phyloP scores from a whole-genome alignment of 2,797 vertebrate species.

The Alosa sapidissima region DNA sequence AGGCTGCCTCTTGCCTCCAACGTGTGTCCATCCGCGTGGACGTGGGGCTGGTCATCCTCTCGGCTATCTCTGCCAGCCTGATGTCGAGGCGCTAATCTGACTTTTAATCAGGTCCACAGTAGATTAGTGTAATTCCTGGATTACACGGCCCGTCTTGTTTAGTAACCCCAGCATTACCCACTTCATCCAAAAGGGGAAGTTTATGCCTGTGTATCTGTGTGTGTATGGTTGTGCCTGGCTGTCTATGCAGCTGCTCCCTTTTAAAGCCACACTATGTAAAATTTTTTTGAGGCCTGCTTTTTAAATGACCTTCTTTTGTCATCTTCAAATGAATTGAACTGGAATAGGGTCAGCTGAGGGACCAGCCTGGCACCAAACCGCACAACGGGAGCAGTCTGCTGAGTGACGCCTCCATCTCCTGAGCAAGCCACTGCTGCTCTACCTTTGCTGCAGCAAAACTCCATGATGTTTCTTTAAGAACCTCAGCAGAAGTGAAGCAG shows the following conservation, averaged over 20 bases:
- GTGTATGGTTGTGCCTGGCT: background rate
- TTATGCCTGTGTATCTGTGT: constrained; percentile 56
- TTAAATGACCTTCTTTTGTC: too few species aligned
- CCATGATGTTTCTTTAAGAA: background rate
- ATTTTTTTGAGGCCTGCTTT: too few species aligned
- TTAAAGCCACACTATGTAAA: background rate
- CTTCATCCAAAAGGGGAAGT: constrained; percentile 47
- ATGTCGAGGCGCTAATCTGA: constrained; percentile 63
- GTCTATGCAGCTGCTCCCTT: background rate
- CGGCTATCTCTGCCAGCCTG: constrained; percentile 44
- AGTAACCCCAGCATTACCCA: constrained; percentile 64
- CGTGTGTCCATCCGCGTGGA: background rate
- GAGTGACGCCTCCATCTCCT: too few species aligned
- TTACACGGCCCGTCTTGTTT: constrained; percentile 63
- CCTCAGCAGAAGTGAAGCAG: background rate
- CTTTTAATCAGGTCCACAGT: constrained; percentile 70
- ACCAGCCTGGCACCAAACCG: too few species aligned
- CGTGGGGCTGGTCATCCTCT: background rate
- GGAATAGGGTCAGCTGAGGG: too few species aligned
- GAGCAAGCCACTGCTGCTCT: too few species aligned
- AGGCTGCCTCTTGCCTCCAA: background rate
- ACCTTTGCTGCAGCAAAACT: too few species aligned
- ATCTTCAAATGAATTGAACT: too few species aligned
- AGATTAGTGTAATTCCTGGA: constrained; percentile 74
- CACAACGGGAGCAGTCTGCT: too few species aligned